Evolutionary conservation across 64 coral and sea anemone species (phyloP), one percentile per base, ranked within the genome.

Genomic region (Pachyseris speciosa): DNA sequence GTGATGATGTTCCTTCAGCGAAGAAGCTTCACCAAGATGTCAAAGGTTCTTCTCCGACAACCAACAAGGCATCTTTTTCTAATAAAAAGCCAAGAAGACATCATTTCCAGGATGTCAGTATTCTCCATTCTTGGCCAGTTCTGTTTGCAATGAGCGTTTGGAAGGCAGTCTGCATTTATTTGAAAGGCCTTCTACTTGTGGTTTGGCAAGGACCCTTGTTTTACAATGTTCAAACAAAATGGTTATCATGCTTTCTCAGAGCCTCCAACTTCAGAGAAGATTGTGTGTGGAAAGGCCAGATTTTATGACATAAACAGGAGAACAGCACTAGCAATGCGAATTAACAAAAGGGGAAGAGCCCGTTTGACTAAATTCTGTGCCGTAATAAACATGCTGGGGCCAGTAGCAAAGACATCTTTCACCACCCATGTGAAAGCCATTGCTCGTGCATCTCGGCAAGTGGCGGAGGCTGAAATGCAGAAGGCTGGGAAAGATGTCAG

Each of bases 301-400:
- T 55, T 55, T 24, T 61, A 72, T 36, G 85, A 55, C 51, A n/a
- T n/a, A n/a, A n/a, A n/a, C 26, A 32, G 85, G 33, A 65, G 85
- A 16, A 57, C 85, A 39, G 47, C 17, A 3, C 37, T 75, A 0
- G 85, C 85, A 19, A 59, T 75, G 48, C 27, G 31, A 10, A 17
- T 74, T 0, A 74, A 75, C 38, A 69, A 69, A 58, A 7, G 16
- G 20, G 51, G 51, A 2, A 53, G 69, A 12, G 51, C 51, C n/a
- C n/a, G n/a, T n/a, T n/a, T n/a, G n/a, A n/a, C n/a, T n/a, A n/a
- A n/a, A n/a, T n/a, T 55, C 16, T 55, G 51, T 45, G 43, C 43
- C 43, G 43, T 45, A 45, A 91, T 91, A 76, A 91, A 91, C n/a
- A 83, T 83, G 61, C 65, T 43, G 27, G 76, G 76, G 2, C 43